Conservation (phyloP, 2,113 vertebrate genomes). For the Pionites leucogaster region DNA sequence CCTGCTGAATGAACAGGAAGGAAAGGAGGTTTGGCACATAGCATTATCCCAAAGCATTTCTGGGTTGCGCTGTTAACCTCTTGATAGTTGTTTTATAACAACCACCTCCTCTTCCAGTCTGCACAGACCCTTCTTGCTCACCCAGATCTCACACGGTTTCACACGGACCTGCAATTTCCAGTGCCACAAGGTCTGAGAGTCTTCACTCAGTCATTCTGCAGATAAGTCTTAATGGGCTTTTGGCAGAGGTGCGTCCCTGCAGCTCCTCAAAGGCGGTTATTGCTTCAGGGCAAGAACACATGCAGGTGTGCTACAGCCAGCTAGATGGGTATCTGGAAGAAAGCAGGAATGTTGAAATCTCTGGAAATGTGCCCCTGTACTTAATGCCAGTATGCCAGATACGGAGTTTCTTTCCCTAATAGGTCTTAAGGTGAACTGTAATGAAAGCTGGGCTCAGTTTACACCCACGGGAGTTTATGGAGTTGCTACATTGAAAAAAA, state of each 20-base stretch:
- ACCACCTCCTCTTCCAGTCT: not conserved
- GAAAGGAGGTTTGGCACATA: not conserved
- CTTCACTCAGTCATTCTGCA: not conserved
- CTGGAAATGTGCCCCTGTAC: not conserved
- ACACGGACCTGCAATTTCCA: not conserved
- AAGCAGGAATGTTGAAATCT: not conserved
- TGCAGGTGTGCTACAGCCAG: not conserved
- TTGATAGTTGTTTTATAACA: not conserved
- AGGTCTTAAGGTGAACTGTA: not conserved
- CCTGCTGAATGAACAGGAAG: not conserved
- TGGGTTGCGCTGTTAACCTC: not conserved
- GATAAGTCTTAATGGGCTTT: constrained; percentile 16
- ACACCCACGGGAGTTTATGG: not conserved
- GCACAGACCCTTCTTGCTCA: not conserved
- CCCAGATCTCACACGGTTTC: not conserved
- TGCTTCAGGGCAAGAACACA: constrained; percentile 3
- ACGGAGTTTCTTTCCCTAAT: not conserved
- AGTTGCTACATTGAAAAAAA: not conserved
- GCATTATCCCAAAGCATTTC: not conserved
- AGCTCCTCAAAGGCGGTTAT: not conserved
- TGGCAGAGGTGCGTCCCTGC: not conserved
- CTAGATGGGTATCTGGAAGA: not conserved
- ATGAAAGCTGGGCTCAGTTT: not conserved
- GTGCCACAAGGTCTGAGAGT: not conserved
- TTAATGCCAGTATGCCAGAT: not conserved